A percentile compares a stretch with the other conserved stretches of the same genome.
Conservation (phyloP, 2,888 invertebrate species). For the Synergus umbraculus region DNA sequence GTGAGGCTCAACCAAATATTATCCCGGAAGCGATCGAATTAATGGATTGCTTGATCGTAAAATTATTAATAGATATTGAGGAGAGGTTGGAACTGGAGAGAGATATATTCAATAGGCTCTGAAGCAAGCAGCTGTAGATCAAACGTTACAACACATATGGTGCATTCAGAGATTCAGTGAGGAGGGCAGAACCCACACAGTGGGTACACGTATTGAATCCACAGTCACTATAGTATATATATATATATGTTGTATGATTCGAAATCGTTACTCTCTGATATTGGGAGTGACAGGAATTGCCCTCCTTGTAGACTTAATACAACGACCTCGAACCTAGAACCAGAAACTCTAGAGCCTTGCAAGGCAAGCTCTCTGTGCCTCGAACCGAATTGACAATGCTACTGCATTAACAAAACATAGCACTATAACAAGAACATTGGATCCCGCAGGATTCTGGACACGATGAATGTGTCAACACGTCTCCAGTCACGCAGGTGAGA, state of each 20-base stretch:
- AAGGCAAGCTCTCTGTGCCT: conserved; percentile 45
- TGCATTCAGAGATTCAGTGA: background rate
- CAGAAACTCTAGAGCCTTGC: conserved; percentile 36
- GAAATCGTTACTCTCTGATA: conserved; percentile 35
- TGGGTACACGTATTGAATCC: background rate
- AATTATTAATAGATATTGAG: background rate
- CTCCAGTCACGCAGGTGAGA: conserved; percentile 30
- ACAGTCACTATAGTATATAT: background rate
- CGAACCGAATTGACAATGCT: conserved; percentile 54
- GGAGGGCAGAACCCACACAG: background rate
- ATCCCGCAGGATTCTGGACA: conserved; percentile 27
- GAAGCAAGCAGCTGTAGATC: conserved; percentile 29
- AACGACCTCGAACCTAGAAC: conserved; percentile 25
- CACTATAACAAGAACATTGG: conserved; percentile 23
- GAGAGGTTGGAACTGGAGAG: background rate
- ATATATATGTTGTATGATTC: background rate
- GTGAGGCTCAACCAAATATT: conserved; percentile 4
- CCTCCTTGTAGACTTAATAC: conserved; percentile 27
- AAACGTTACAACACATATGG: conserved; percentile 11
- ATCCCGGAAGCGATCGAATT: conserved; percentile 6
- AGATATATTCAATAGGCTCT: background rate
- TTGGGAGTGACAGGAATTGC: conserved; percentile 10
- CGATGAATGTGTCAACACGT: conserved; percentile 23
- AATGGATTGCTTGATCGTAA: conserved; percentile 3
- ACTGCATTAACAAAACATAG: conserved; percentile 47